Percentiles rank a stretch among this genome's conserved stretches.
These are phyloP conservation scores for Channa maculata DNA, from an alignment of 2,113 vertebrate genomes.

Conservation along the genomic window DNA sequence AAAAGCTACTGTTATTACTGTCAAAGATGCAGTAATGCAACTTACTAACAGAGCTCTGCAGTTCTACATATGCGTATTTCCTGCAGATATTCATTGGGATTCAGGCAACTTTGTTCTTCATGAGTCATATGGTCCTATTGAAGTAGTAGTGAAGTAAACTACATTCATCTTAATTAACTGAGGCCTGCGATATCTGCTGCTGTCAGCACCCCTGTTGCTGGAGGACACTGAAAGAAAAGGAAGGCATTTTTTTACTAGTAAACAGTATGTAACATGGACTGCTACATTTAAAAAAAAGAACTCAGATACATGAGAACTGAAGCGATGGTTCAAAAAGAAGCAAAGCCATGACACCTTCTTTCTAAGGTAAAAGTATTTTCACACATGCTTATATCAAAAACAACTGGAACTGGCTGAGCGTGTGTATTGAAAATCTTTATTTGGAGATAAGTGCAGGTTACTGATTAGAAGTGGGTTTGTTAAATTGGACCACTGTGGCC, in stretches of 20 bases:
- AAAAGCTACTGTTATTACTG: too few species aligned
- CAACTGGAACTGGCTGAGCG: too few species aligned
- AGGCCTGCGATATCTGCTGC: slow-evolving; percentile 60
- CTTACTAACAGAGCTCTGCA: neutral
- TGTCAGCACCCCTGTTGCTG: slow-evolving; percentile 55
- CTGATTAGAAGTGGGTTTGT: too few species aligned
- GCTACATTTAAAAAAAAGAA: too few species aligned
- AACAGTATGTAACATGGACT: neutral
- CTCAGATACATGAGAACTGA: too few species aligned
- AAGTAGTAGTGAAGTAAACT: slow-evolving; percentile 26
- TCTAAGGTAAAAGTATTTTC: too few species aligned
- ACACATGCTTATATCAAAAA: too few species aligned
- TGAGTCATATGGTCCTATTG: slow-evolving; percentile 18
- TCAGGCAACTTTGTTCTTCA: slow-evolving; percentile 24
- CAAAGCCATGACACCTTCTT: too few species aligned
- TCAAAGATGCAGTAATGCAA: neutral
- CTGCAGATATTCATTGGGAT: neutral
- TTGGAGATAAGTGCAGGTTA: too few species aligned
- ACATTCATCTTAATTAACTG: slow-evolving; percentile 59
- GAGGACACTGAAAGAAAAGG: slow-evolving; percentile 11
- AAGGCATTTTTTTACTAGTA: neutral
- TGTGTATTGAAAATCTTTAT: too few species aligned
- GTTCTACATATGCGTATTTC: neutral
- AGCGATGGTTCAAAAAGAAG: too few species aligned
- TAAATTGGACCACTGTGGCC: too few species aligned